Base-by-base conservation (phyloP, 2,797 vertebrate species). In the Hypotaenidia philippensis region DNA sequence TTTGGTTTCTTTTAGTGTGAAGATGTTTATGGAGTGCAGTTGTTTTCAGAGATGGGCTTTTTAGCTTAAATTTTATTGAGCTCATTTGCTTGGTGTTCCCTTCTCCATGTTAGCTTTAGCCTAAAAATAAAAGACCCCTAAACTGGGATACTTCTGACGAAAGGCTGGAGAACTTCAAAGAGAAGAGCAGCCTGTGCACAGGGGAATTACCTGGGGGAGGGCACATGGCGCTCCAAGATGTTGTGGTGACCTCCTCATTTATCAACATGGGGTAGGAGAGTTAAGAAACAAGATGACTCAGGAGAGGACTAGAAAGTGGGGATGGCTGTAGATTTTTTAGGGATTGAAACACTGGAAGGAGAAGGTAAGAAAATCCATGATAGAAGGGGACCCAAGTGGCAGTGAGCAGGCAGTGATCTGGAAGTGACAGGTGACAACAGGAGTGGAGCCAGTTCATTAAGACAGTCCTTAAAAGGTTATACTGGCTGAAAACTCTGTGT, bases 391-490 rank as follows among this genome's bases (percentile, higher is more conserved):
- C n/a, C 34, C 32, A 16, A 83, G 36, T 50, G 49, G 14, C 52
- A 68, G 41, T 20, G 47, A 89, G 59, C 36, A 47, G 16, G 31
- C 72, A 65, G 45, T 38, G 78, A 89, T 49, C 60, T 85, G 44
- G 60, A 91, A 90, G 76, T 90, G 94, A 83, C 71, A 95, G 75
- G 57, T 60, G 71, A 93, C 71, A 90, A 92, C 10, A 85, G 45
- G 7, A 96, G 90, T 93, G 78, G 91, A 89, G 77, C 94, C 85
- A 95, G 94, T 95, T 97, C 95, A 97, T 97, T 98, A 96, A 97
- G 83, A 83, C 70, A 91, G 91, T 84, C 87, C 93, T 97, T 96
- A 97, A 96, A 97, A 97, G 52, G 34, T 96, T 96, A 57, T 93
- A 65, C 93, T 97, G 85, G 77, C 90, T 96, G 10, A 31, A 88